Evolutionary conservation across 2,888 invertebrate species (phyloP).

Genomic region (Eupithecia vulgata): DNA sequence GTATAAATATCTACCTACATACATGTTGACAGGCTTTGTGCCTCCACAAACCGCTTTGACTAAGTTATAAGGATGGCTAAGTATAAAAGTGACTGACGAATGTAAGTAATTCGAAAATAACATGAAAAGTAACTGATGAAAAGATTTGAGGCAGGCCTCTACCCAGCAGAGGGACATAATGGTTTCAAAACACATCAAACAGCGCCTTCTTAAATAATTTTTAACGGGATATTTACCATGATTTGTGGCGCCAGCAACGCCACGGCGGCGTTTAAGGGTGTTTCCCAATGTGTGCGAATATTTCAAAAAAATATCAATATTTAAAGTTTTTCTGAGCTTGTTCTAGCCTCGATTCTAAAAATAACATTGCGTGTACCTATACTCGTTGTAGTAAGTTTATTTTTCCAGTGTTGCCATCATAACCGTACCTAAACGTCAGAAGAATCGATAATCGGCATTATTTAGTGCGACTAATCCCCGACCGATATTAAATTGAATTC

Average conservation of each 20-base stretch:
- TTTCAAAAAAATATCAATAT: too few relatives aligned
- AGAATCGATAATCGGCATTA: constrained; percentile 68
- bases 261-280: too few relatives aligned
- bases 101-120: background rate
- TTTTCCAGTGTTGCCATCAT: constrained; percentile 4
- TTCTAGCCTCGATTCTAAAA: background rate
- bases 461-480: constrained; percentile 82
- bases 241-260: too few relatives aligned
- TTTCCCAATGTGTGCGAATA: too few relatives aligned
- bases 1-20: background rate
- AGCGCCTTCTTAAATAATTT: background rate
- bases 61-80: too few relatives aligned
- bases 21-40: too few relatives aligned
- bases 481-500: constrained; percentile 83
- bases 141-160: background rate
- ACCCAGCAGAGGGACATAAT: background rate
- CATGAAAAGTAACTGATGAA: background rate
- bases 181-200: background rate
- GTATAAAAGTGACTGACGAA: too few relatives aligned
- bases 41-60: too few relatives aligned
- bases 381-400: background rate
- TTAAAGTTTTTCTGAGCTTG: background rate
- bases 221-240: background rate
- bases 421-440: constrained; percentile 24
- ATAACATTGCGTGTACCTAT: too few relatives aligned